These are phyloP conservation scores for Dynastes maya DNA, from an alignment of 2,888 invertebrate species.

Conservation along the genomic window DNA sequence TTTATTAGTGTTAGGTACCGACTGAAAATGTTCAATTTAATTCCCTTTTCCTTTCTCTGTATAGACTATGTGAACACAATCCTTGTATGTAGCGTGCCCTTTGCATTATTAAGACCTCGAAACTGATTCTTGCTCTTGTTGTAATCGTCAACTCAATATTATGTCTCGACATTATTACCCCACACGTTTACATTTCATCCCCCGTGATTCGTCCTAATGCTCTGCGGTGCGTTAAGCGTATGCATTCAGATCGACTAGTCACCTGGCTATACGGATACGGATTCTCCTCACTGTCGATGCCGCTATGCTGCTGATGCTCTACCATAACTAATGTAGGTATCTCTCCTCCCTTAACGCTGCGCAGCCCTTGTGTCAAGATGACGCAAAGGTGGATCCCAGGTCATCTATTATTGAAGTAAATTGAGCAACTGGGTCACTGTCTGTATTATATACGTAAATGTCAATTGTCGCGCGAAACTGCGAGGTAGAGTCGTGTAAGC, in stretches of 20 bases:
- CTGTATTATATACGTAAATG: conserved; percentile 27
- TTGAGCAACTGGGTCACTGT: conserved; percentile 30
- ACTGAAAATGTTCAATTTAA: no score
- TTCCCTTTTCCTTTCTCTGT: no score
- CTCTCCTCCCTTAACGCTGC: conserved; percentile 15
- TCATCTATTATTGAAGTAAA: conserved; percentile 45
- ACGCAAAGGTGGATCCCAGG: conserved; percentile 35
- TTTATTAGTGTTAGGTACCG: no score
- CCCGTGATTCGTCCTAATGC: neutral
- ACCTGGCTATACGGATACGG: neutral
- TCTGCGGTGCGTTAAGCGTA: neutral
- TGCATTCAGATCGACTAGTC: conserved; percentile 15
- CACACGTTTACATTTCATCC: neutral
- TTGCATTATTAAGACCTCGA: no score
- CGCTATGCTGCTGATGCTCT: neutral
- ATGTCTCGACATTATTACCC: neutral
- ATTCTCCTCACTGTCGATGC: conserved; percentile 12
- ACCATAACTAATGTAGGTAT: conserved; percentile 19
- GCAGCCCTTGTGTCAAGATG: conserved; percentile 33
- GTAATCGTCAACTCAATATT: neutral
- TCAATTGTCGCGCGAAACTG: conserved; percentile 35
- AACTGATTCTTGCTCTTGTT: no score
- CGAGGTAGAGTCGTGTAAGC: conserved; percentile 3
- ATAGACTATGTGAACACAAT: no score
- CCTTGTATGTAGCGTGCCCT: no score